A percentile compares a stretch with the other conserved stretches of the same genome.
Evolutionary conservation across 2,797 vertebrate genomes (phyloP).

Genomic region (Paratrypauchen microcephalus): DNA sequence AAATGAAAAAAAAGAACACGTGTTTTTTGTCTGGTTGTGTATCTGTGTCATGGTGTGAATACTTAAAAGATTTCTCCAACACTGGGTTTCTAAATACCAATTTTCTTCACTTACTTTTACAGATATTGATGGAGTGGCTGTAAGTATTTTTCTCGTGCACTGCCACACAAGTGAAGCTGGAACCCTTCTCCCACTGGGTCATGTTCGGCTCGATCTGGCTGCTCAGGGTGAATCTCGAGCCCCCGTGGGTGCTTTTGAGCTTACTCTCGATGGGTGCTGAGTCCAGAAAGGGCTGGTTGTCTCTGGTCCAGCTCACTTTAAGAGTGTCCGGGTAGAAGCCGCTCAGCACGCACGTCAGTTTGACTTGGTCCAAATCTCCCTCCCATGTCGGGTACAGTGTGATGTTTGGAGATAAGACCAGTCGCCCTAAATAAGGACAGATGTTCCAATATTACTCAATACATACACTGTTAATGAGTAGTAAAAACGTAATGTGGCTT

Average conservation of each 20-base stretch:
- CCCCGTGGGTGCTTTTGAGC: slow-evolving; percentile 10
- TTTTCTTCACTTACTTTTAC: slow-evolving; percentile 56
- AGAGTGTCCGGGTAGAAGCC: slow-evolving; percentile 41
- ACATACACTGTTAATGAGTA: no score
- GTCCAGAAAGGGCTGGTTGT: rapidly evolving
- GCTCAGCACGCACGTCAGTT: slow-evolving; percentile 63
- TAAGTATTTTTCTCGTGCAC: rapidly evolving
- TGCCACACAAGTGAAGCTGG: slow-evolving; percentile 47
- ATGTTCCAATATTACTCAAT: no score
- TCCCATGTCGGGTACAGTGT: slow-evolving; percentile 48
- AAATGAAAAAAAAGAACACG: no score
- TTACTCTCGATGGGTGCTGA: rapidly evolving
- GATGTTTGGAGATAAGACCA: slow-evolving; percentile 41
- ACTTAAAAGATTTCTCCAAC: not conserved
- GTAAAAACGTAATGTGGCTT: no score
- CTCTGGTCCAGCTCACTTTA: slow-evolving; percentile 47
- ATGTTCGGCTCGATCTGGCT: slow-evolving; percentile 50
- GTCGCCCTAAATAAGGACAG: slow-evolving; percentile 14
- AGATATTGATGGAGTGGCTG: slow-evolving; percentile 28
- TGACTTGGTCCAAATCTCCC: slow-evolving; percentile 17
- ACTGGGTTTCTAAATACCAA: not conserved
- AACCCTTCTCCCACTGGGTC: slow-evolving; percentile 12
- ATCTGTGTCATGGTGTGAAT: not conserved
- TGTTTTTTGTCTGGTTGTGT: no score
- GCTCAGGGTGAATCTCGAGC: slow-evolving; percentile 33